phyloP scores from a whole-genome alignment of 2,113 vertebrate genomes.

The Pseudois nayaur region DNA sequence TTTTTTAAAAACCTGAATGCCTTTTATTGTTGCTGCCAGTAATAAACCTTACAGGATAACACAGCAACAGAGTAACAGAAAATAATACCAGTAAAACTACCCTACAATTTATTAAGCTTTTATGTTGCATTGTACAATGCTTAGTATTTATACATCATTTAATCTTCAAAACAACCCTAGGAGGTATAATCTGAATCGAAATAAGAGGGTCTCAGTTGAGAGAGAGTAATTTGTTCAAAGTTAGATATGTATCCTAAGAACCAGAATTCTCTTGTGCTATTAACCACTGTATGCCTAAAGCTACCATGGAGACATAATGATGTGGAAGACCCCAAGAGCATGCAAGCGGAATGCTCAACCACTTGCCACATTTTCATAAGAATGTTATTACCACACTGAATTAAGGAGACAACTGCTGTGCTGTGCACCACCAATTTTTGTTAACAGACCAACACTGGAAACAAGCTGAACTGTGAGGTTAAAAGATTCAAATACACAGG shows the following conservation, averaged over 20 bases:
- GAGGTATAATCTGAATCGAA: neutral
- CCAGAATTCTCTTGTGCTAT: neutral
- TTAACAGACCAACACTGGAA: neutral
- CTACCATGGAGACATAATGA: neutral
- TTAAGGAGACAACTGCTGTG: neutral
- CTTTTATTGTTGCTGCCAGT: neutral
- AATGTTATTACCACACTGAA: neutral
- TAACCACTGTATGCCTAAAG: neutral
- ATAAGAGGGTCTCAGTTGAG: neutral
- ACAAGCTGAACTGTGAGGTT: neutral
- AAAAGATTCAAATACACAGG: neutral
- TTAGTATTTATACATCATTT: neutral
- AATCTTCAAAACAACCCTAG: neutral
- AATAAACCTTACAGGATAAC: neutral
- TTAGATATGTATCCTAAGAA: neutral
- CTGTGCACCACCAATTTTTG: neutral
- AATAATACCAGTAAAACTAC: neutral
- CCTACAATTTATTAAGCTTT: neutral
- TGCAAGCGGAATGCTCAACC: neutral
- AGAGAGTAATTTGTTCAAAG: neutral
- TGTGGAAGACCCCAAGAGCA: neutral
- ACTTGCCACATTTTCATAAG: neutral
- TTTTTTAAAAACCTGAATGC: neutral
- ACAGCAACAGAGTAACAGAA: neutral
- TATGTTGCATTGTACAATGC: neutral